Conservation (phyloP, 2,113 vertebrate genomes). For the Merops nubicus region DNA sequence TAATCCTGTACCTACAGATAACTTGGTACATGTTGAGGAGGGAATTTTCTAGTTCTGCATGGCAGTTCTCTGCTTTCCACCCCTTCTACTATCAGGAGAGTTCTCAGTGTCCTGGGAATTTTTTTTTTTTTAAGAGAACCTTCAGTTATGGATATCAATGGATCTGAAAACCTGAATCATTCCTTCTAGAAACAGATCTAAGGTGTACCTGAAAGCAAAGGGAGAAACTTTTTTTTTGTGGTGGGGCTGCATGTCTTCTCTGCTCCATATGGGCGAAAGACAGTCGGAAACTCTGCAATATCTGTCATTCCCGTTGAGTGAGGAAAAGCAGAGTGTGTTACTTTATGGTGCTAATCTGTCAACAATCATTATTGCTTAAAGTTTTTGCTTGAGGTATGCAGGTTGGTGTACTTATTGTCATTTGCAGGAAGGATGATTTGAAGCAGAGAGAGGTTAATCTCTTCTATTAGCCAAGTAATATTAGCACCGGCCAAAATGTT, state of each 20-base stretch:
- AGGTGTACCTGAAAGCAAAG: not conserved
- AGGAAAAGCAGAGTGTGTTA: not conserved
- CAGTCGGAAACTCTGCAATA: not conserved
- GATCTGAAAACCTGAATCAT: not conserved
- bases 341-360: not conserved
- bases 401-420: not conserved
- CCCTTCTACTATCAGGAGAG: not conserved
- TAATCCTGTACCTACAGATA: not conserved
- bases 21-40: not conserved
- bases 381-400: not conserved
- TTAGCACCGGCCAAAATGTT: not conserved
- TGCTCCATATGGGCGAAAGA: not conserved
- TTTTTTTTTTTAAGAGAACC: not conserved
- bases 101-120: not conserved
- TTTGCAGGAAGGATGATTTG: not conserved
- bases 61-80: not conserved
- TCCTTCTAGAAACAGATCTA: not conserved
- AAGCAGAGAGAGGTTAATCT: constrained; percentile 23
- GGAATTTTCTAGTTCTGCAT: not conserved
- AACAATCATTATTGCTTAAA: not conserved
- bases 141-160: not conserved
- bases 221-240: not conserved
- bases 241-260: not conserved
- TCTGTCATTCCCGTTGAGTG: not conserved
- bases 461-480: not conserved